These are phyloP conservation scores for Oreortyx pictus DNA, from an alignment of 2,797 vertebrate species.

Conservation along the genomic window DNA sequence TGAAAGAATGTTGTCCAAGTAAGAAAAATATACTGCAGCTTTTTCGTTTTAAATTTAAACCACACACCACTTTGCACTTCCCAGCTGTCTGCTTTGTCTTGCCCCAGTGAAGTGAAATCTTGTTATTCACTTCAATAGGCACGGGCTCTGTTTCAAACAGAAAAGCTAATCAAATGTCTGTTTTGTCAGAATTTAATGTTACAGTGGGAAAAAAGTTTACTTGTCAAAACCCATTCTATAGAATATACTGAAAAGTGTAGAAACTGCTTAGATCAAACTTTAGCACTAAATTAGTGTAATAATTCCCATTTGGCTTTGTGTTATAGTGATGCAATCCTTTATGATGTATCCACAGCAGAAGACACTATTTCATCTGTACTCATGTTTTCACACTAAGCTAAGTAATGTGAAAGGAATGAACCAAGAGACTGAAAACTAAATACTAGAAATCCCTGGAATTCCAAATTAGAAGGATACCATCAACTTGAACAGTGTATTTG, in stretches of 20 bases:
- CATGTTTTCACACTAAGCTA: slow-evolving; percentile 39
- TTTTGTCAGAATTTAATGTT: neutral
- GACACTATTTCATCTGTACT: slow-evolving; percentile 18
- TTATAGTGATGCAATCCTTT: neutral
- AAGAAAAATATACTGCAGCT: neutral
- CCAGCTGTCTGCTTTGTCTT: neutral
- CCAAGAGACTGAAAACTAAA: slow-evolving; percentile 29
- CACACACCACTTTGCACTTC: neutral
- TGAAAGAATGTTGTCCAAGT: neutral
- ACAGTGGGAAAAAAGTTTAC: neutral
- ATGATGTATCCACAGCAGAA: slow-evolving; percentile 34
- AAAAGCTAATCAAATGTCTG: neutral
- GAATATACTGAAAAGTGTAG: neutral
- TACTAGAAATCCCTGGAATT: slow-evolving; percentile 58
- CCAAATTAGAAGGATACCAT: slow-evolving; percentile 8
- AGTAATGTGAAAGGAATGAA: slow-evolving; percentile 59
- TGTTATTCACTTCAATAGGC: neutral
- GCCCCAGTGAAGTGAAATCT: neutral
- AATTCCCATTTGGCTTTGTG: slow-evolving; percentile 14
- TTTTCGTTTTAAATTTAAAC: slow-evolving; percentile 15
- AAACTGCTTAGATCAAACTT: neutral
- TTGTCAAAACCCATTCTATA: neutral
- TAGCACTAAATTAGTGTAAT: neutral
- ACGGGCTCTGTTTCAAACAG: neutral
- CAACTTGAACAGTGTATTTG: neutral